Conservation (phyloP, 1,140 invertebrate species). For the Branchinecta lynchi region DNA sequence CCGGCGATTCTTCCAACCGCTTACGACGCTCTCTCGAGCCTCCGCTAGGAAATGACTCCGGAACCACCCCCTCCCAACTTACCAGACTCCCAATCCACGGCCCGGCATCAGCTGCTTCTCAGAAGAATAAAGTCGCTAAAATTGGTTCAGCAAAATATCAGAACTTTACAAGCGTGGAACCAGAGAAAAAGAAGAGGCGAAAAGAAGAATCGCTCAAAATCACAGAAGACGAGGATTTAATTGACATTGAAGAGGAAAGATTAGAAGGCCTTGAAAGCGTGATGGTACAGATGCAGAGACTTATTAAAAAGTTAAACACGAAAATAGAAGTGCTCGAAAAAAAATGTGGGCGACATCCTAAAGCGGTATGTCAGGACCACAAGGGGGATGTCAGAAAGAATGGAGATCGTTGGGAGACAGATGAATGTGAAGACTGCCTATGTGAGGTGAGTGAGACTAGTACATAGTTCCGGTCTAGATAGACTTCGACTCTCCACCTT, state of each 20-base stretch:
- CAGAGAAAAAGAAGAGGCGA: background rate
- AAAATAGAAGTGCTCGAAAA: slow-evolving; percentile 31
- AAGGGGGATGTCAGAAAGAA: slow-evolving; percentile 31
- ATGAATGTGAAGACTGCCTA: slow-evolving; percentile 38
- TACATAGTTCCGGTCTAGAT: background rate
- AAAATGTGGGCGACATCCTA: slow-evolving; percentile 29
- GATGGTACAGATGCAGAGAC: slow-evolving; percentile 38
- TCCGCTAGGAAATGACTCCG: slow-evolving; percentile 27
- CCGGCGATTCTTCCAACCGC: too few relatives aligned
- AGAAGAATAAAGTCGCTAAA: slow-evolving; percentile 21
- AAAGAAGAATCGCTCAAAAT: background rate
- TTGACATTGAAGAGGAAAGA: slow-evolving; percentile 34
- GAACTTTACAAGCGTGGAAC: background rate
- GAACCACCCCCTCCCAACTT: slow-evolving; percentile 19
- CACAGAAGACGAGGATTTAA: slow-evolving; percentile 8
- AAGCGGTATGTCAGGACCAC: slow-evolving; percentile 32
- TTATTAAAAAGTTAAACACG: slow-evolving; percentile 35
- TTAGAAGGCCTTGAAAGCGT: slow-evolving; percentile 40
- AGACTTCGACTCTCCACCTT: background rate
- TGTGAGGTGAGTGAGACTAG: slow-evolving; percentile 31
- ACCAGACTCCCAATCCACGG: slow-evolving; percentile 20
- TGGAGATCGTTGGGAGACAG: slow-evolving; percentile 36
- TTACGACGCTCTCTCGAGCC: too few relatives aligned
- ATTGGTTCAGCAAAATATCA: background rate
- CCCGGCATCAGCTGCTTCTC: slow-evolving; percentile 18